These are phyloP conservation scores for Chaenocephalus aceratus DNA, from an alignment of 2,113 vertebrate genomes.

Conservation along the genomic window DNA sequence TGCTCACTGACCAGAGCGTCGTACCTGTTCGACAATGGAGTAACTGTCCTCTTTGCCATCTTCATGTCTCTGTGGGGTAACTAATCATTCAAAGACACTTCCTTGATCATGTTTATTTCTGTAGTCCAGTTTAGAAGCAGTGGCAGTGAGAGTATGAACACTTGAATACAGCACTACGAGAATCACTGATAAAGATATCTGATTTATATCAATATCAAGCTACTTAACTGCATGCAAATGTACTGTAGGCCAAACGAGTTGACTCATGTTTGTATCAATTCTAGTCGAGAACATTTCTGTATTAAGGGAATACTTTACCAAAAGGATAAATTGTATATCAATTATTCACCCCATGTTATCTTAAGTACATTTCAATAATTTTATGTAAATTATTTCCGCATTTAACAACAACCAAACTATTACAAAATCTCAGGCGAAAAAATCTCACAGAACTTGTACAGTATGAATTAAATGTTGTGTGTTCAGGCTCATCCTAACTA, in stretches of 20 bases:
- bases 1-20: slow-evolving; percentile 90
- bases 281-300: neutral
- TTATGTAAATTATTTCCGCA: no score
- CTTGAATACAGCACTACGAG: neutral
- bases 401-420: no score
- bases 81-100: slow-evolving; percentile 39
- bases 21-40: slow-evolving; percentile 97
- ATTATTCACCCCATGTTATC: no score
- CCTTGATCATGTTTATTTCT: neutral
- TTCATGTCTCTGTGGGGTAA: slow-evolving; percentile 99
- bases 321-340: no score
- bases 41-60: slow-evolving; percentile 94
- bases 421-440: no score
- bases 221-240: neutral
- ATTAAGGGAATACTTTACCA: no score
- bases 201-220: neutral
- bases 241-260: neutral
- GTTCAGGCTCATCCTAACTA: no score
- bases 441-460: no score
- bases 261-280: neutral
- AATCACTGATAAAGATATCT: neutral
- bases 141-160: neutral
- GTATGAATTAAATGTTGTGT: no score
- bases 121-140: neutral
- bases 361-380: no score